These are phyloP conservation scores for Steatornis caripensis DNA, from an alignment of 2,113 vertebrate genomes.

Conservation along the genomic window DNA sequence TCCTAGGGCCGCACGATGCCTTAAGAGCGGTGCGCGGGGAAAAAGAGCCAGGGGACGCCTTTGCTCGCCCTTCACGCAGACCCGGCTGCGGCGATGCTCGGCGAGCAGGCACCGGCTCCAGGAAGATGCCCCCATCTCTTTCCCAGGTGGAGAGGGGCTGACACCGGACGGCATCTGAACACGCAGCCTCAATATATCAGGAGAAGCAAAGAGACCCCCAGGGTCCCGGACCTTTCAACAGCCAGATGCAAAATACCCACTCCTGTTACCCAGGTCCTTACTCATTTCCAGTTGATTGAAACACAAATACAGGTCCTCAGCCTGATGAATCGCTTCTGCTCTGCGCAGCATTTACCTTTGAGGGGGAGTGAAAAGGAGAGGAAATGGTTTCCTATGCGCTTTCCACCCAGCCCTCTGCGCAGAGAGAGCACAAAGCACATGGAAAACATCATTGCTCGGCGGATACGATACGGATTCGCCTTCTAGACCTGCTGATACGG, in stretches of 20 bases:
- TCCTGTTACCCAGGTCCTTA: constrained; percentile 30
- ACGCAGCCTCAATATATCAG: background rate
- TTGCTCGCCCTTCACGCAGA: rapidly evolving
- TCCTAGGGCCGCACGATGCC: background rate
- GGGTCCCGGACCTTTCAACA: constrained; percentile 32
- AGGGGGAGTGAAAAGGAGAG: constrained; percentile 11
- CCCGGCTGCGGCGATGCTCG: rapidly evolving
- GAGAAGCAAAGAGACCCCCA: background rate
- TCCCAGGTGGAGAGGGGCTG: background rate
- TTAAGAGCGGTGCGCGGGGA: background rate
- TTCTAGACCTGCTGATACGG: background rate
- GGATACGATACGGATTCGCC: background rate
- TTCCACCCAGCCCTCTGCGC: background rate
- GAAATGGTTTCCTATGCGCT: constrained; percentile 1
- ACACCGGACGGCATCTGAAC: background rate
- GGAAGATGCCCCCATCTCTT: background rate
- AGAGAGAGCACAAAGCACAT: background rate
- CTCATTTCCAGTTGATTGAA: constrained; percentile 56
- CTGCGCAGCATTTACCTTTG: background rate
- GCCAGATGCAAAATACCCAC: background rate
- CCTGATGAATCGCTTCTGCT: constrained; percentile 47
- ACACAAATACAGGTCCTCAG: constrained; percentile 54
- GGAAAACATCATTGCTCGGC: background rate
- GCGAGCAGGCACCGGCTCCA: background rate
- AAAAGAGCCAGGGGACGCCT: rapidly evolving